phyloP scores from a whole-genome alignment of 2,888 invertebrate genomes.

The Spisula solida region DNA sequence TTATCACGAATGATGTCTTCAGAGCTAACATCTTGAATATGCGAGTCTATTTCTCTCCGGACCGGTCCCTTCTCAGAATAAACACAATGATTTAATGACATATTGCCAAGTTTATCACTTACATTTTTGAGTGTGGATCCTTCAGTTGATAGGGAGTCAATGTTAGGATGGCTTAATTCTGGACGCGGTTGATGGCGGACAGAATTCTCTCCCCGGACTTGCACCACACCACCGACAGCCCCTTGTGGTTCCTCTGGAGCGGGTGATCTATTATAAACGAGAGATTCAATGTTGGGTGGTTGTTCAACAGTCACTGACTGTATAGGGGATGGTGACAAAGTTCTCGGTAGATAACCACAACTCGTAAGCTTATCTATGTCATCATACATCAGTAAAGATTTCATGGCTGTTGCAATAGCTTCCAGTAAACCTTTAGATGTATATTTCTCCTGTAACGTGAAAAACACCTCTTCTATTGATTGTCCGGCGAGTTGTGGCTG shows the following conservation, averaged over 20 bases:
- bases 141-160: background rate
- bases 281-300: background rate
- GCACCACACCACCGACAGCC: background rate
- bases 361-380: conserved; percentile 15
- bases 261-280: background rate
- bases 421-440: conserved; percentile 30
- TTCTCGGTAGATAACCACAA: conserved; percentile 9
- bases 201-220: background rate
- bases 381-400: background rate
- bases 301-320: conserved; percentile 3
- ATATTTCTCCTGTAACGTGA: conserved; percentile 14
- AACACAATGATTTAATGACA: background rate
- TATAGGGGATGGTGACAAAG: background rate
- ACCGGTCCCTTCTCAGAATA: background rate
- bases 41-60: background rate
- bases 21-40: background rate
- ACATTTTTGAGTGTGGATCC: too few species aligned
- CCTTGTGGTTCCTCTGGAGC: background rate
- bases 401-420: conserved; percentile 21
- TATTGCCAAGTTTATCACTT: background rate
- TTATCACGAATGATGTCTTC: background rate
- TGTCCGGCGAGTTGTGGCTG: background rate
- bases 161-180: too few species aligned
- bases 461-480: conserved; percentile 27
- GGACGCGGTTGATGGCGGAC: background rate